Evolutionary conservation across 2,888 invertebrate species (phyloP).

Genomic region (Mayetiola destructor): DNA sequence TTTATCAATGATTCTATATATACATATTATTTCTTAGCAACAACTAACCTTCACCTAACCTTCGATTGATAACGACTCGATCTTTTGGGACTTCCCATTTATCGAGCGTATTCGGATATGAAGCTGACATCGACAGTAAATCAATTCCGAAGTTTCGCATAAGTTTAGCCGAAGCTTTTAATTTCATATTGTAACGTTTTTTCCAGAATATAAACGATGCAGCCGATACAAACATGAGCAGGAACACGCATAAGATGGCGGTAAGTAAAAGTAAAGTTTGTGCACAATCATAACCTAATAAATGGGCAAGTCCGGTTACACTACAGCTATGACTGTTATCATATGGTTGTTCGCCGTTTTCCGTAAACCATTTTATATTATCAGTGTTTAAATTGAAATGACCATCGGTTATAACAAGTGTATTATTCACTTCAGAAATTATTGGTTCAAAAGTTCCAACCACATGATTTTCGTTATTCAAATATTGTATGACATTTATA

Average conservation of each 20-base stretch:
- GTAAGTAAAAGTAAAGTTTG: slow-evolving; percentile 45
- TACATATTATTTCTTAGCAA: no score
- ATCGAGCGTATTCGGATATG: slow-evolving; percentile 45
- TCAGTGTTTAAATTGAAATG: slow-evolving; percentile 39
- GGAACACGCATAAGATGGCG: slow-evolving; percentile 44
- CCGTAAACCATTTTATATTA: slow-evolving; percentile 49
- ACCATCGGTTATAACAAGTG: slow-evolving; percentile 38
- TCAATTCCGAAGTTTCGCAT: slow-evolving; percentile 57
- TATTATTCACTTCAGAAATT: slow-evolving; percentile 29
- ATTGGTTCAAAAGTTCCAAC: slow-evolving; percentile 47
- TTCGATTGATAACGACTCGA: slow-evolving; percentile 70
- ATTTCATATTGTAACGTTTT: slow-evolving; percentile 49
- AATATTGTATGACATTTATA: slow-evolving; percentile 47
- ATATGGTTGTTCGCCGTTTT: slow-evolving; percentile 44
- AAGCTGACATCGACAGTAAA: slow-evolving; percentile 38
- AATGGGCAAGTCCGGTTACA: slow-evolving; percentile 49
- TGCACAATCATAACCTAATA: slow-evolving; percentile 56
- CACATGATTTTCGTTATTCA: slow-evolving; percentile 35
- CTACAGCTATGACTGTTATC: slow-evolving; percentile 57
- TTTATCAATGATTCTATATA: no score
- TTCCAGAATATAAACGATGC: slow-evolving; percentile 50
- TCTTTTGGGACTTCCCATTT: slow-evolving; percentile 81
- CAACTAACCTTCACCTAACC: slow-evolving; percentile 75
- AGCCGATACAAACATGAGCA: slow-evolving; percentile 41
- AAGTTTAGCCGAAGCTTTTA: slow-evolving; percentile 48